Conservation (phyloP, 2,797 vertebrate genomes). For the Hypotaenidia okinawae region DNA sequence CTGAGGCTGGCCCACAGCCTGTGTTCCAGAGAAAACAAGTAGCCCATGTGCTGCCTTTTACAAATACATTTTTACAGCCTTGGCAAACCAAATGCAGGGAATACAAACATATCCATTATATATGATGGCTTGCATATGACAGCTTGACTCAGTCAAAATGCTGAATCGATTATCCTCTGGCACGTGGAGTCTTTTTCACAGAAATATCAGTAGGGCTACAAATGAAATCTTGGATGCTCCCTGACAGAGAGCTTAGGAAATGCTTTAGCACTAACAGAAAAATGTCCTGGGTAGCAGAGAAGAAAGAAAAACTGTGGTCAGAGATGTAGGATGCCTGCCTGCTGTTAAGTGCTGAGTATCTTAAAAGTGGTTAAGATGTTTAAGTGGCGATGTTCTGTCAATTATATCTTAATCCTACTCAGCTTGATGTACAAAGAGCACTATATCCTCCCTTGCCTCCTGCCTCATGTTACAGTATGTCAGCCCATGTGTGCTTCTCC, state of each 20-base stretch:
- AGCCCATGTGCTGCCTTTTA: neutral
- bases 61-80: neutral
- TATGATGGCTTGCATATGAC: neutral
- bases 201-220: neutral
- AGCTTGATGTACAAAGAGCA: constrained; percentile 67
- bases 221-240: neutral
- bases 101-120: neutral
- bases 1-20: neutral
- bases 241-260: neutral
- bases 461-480: constrained; percentile 76
- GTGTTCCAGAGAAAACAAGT: neutral
- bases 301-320: neutral
- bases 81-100: neutral
- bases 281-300: neutral
- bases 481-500: constrained; percentile 16
- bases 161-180: neutral
- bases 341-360: neutral
- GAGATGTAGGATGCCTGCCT: neutral
- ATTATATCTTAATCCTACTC: constrained; percentile 60
- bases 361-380: neutral
- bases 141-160: constrained; percentile 5
- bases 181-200: neutral
- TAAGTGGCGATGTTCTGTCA: constrained; percentile 13
- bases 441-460: constrained; percentile 66
- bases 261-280: neutral